Conservation (phyloP, 2,797 vertebrate genomes). For the Scleropages formosus region DNA sequence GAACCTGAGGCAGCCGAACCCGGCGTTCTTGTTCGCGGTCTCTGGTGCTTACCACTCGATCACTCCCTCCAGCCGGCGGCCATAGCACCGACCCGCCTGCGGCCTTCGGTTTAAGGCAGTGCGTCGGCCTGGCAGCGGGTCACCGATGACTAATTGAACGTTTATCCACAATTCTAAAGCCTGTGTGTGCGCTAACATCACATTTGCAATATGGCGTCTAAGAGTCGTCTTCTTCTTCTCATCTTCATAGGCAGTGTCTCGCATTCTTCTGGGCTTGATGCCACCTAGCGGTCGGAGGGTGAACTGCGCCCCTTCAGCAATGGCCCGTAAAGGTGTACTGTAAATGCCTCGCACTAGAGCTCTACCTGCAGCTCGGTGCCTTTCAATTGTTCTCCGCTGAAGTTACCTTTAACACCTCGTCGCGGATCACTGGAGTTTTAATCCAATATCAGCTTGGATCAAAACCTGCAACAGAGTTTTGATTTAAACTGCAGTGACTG, state of each 20-base stretch:
- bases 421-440: no score
- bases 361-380: no score
- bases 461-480: no score
- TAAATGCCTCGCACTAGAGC: no score
- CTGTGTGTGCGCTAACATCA: slow-evolving; percentile 12
- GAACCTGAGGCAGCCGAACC: background rate
- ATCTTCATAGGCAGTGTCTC: background rate
- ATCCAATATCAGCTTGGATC: no score
- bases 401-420: no score
- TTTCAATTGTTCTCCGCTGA: no score
- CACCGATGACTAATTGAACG: background rate
- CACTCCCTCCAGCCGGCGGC: slow-evolving; percentile 15
- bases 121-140: background rate
- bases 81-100: slow-evolving; percentile 1
- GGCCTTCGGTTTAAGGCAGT: background rate
- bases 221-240: slow-evolving; percentile 7
- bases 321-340: no score
- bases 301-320: background rate
- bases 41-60: slow-evolving; percentile 21
- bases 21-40: background rate
- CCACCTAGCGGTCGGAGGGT: slow-evolving; percentile 14
- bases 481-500: no score
- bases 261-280: background rate
- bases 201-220: slow-evolving; percentile 25
- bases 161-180: slow-evolving; percentile 2